Conservation (phyloP, 1,140 invertebrate genomes). For the Eriocheir sinensis region DNA sequence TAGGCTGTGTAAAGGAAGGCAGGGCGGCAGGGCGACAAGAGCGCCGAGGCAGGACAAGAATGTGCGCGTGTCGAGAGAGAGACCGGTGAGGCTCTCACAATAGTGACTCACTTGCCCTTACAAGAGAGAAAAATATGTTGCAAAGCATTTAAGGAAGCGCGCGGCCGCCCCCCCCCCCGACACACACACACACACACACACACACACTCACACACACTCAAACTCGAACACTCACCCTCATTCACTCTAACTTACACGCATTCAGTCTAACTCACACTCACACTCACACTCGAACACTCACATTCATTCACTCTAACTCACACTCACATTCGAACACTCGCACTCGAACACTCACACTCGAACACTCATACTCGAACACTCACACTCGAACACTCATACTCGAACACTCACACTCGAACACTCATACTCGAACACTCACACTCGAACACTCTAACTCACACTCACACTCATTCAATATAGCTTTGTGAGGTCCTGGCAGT, state of each 20-base stretch:
- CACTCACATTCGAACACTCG: not conserved
- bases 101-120: too few species aligned
- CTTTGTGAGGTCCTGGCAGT: not conserved
- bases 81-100: too few species aligned
- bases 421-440: too few species aligned
- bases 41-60: too few species aligned
- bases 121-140: too few species aligned
- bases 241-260: too few species aligned
- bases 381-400: not conserved
- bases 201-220: slow-evolving; percentile 27
- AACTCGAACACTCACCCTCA: not conserved
- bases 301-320: not conserved
- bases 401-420: not conserved
- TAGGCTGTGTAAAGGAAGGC: too few species aligned
- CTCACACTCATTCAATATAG: not conserved
- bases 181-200: too few species aligned
- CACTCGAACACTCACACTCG: not conserved
- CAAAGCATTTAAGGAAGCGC: not conserved
- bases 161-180: too few species aligned
- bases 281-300: not conserved
- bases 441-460: not conserved
- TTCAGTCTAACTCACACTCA: not conserved
- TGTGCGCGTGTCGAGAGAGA: too few species aligned
- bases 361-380: not conserved
- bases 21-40: too few species aligned